These are phyloP conservation scores for Cheilosia impressa DNA, from an alignment of 2,888 invertebrate genomes.

Conservation along the genomic window DNA sequence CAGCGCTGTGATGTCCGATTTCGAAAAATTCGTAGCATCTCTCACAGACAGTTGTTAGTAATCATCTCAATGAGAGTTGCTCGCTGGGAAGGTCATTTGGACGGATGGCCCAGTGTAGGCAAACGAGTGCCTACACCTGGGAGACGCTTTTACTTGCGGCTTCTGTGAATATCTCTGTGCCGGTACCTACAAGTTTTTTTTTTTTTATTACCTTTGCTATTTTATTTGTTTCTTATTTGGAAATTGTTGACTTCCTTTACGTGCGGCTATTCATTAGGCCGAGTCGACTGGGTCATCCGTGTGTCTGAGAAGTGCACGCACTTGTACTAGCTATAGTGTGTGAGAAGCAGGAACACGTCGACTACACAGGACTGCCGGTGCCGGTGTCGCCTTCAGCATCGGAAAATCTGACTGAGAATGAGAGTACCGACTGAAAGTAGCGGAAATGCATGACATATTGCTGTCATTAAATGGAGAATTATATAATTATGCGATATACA, in stretches of 20 bases:
- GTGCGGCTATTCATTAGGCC: conserved; percentile 69
- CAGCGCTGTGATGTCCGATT: conserved; percentile 68
- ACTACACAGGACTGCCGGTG: conserved; percentile 25
- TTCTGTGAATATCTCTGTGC: conserved; percentile 55
- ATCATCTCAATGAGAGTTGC: conserved; percentile 40
- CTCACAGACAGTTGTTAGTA: conserved; percentile 29
- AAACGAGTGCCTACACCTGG: conserved; percentile 20
- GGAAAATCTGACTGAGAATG: conserved; percentile 19
- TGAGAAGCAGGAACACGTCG: conserved; percentile 44
- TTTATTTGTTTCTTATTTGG: conserved; percentile 71
- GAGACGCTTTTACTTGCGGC: conserved; percentile 17
- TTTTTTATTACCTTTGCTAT: conserved; percentile 37
- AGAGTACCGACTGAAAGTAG: conserved; percentile 53
- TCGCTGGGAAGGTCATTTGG: conserved; percentile 55
- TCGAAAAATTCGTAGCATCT: conserved; percentile 64
- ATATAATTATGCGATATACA: conserved; percentile 72
- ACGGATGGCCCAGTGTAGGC: too few species aligned
- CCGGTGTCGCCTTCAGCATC: conserved; percentile 42
- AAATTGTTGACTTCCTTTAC: conserved; percentile 74
- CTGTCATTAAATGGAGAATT: conserved; percentile 76
- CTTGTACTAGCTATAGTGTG: conserved; percentile 18
- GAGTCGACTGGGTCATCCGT: conserved; percentile 59
- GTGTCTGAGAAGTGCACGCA: conserved; percentile 36
- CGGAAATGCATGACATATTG: conserved; percentile 76
- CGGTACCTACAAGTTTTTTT: conserved; percentile 9